Evolutionary conservation across 1,140 invertebrate species (phyloP).

Genomic region (Helicoverpa armigera): DNA sequence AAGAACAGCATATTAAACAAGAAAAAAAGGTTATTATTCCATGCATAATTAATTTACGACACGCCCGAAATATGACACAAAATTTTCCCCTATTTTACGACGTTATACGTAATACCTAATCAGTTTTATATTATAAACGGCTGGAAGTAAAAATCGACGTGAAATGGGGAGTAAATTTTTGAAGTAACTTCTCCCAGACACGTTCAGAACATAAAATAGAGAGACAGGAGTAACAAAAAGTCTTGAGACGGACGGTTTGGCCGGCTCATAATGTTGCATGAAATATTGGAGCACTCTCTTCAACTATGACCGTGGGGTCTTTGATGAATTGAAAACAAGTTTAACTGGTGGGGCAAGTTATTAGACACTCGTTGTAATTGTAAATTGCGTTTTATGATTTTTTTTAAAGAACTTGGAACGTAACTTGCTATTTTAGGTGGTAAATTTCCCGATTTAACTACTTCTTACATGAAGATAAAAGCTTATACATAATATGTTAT

Average conservation of each 20-base stretch:
- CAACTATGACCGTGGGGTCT: slow-evolving; percentile 43
- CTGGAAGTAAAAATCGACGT: neutral
- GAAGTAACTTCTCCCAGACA: neutral
- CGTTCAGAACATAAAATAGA: slow-evolving; percentile 2
- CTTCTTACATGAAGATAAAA: too few relatives aligned
- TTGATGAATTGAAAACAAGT: slow-evolving; percentile 51
- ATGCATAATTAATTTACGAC: too few relatives aligned
- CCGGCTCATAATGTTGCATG: slow-evolving; percentile 32
- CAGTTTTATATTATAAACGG: neutral
- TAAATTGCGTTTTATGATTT: neutral
- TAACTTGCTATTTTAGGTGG: too few relatives aligned
- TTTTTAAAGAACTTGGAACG: too few relatives aligned
- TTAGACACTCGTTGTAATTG: neutral
- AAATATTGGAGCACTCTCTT: slow-evolving; percentile 47
- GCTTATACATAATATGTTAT: too few relatives aligned
- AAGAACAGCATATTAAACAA: too few relatives aligned
- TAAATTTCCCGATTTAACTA: too few relatives aligned
- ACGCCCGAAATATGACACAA: too few relatives aligned
- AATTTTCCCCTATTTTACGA: too few relatives aligned
- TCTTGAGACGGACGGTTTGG: slow-evolving; percentile 36
- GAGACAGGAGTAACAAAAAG: neutral
- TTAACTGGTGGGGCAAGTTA: slow-evolving; percentile 1
- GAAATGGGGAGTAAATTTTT: too few relatives aligned
- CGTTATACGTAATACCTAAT: neutral
- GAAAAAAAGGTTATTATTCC: too few relatives aligned